Evolutionary conservation across 2,888 invertebrate genomes (phyloP).

Genomic region (Thera obeliscata): DNA sequence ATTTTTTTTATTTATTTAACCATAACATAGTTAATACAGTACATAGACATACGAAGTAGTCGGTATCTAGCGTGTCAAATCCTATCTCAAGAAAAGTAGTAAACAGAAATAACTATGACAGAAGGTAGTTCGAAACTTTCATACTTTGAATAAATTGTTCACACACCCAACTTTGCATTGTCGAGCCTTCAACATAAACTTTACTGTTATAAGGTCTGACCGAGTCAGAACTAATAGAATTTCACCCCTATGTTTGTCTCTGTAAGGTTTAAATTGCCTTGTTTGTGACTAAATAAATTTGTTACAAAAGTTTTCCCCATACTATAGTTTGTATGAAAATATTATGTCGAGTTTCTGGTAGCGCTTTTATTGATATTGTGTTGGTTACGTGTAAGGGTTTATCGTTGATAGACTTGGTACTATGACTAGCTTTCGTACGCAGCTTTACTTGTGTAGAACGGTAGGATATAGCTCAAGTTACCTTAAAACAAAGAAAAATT

Average conservation of each 20-base stretch:
- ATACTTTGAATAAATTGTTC: constrained; percentile 29
- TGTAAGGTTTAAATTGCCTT: constrained; percentile 24
- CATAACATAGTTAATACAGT: too few relatives aligned
- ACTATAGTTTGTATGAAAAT: constrained; percentile 27
- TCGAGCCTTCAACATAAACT: constrained; percentile 19
- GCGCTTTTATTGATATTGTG: constrained; percentile 23
- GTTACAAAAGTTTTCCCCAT: constrained; percentile 30
- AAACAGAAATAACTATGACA: constrained; percentile 1
- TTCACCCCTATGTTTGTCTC: constrained; percentile 2
- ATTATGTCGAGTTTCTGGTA: constrained; percentile 25
- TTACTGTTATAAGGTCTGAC: constrained; percentile 15
- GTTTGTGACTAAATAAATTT: constrained; percentile 27
- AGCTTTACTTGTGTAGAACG: too few relatives aligned
- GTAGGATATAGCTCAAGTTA: too few relatives aligned
- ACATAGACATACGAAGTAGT: too few relatives aligned
- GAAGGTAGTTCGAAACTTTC: constrained; percentile 14
- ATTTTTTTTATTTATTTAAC: too few relatives aligned
- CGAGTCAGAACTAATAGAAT: neutral
- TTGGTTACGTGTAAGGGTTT: constrained; percentile 9
- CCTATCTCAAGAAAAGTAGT: neutral
- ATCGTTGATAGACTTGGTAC: neutral
- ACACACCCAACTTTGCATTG: constrained; percentile 22
- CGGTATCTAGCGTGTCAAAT: neutral
- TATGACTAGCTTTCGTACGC: too few relatives aligned
- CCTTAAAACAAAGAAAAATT: too few relatives aligned